These are phyloP conservation scores for Nothocercus julius DNA, from an alignment of 2,113 vertebrate genomes.

Conservation along the genomic window DNA sequence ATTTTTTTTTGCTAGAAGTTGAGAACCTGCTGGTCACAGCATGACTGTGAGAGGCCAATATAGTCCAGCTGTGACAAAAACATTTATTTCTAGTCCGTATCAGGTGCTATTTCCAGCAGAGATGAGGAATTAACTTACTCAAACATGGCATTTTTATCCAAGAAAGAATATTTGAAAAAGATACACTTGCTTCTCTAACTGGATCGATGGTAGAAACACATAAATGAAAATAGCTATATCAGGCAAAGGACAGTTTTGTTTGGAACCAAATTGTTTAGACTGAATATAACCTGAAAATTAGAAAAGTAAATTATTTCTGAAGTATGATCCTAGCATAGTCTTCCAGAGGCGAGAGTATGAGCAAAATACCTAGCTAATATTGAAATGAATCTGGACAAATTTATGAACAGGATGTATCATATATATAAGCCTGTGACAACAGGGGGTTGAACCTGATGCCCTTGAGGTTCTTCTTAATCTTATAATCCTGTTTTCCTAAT, in stretches of 20 bases:
- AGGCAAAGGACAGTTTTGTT: neutral
- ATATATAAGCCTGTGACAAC: neutral
- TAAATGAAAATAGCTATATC: neutral
- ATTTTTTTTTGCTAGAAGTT: neutral
- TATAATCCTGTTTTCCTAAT: neutral
- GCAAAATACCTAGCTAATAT: neutral
- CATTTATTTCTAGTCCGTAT: constrained; percentile 10
- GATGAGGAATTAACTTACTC: constrained; percentile 13
- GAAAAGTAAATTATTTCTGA: neutral
- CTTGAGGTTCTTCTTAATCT: neutral
- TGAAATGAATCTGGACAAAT: neutral
- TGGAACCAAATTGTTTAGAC: neutral
- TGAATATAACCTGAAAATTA: neutral
- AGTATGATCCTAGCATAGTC: neutral
- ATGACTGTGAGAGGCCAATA: neutral
- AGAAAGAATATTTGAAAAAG: neutral
- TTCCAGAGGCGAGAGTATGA: neutral
- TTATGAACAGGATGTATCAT: neutral
- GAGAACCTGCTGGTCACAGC: constrained; percentile 25
- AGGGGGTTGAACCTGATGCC: neutral
- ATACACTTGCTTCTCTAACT: neutral
- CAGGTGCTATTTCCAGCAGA: constrained; percentile 29
- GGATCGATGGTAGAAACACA: neutral
- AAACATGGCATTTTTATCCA: neutral
- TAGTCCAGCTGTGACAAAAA: constrained; percentile 47